Conservation (phyloP, 2,797 vertebrate genomes). For the Euthynnus affinis region DNA sequence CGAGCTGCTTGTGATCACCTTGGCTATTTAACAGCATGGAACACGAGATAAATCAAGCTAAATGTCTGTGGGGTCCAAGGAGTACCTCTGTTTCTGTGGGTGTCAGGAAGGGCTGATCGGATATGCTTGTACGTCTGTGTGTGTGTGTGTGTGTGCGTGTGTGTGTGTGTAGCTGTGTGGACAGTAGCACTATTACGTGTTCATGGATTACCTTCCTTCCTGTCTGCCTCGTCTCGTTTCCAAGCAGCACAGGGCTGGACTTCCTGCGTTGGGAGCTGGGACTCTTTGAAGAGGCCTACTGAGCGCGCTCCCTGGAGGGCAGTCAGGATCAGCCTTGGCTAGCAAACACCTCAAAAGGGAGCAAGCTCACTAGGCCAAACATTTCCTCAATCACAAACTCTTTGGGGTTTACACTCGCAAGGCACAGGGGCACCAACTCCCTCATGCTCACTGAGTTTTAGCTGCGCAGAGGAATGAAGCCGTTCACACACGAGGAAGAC, state of each 20-base stretch:
- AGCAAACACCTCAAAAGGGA: slow-evolving; percentile 80
- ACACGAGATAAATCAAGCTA: slow-evolving; percentile 71
- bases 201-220: slow-evolving; percentile 87
- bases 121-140: slow-evolving; percentile 25
- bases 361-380: slow-evolving; percentile 62
- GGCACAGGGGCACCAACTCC: slow-evolving; percentile 42
- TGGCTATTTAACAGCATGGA: slow-evolving; percentile 37
- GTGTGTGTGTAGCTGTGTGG: slow-evolving; percentile 23
- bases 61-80: slow-evolving; percentile 53
- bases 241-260: slow-evolving; percentile 79
- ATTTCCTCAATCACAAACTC: slow-evolving; percentile 77
- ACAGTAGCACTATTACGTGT: slow-evolving; percentile 76
- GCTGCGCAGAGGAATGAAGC: slow-evolving; percentile 17
- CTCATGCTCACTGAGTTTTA: slow-evolving; percentile 31
- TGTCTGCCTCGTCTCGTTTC: slow-evolving; percentile 78
- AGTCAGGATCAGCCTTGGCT: slow-evolving; percentile 76
- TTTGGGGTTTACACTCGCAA: slow-evolving; percentile 46
- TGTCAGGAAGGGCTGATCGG: slow-evolving; percentile 56
- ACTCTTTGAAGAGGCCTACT: slow-evolving; percentile 82
- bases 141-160: slow-evolving; percentile 29
- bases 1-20: slow-evolving; percentile 55
- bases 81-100: slow-evolving; percentile 64
- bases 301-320: slow-evolving; percentile 73
- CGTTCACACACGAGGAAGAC: slow-evolving; percentile 37
- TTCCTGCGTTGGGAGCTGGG: slow-evolving; percentile 83